phyloP scores from a whole-genome alignment of 2,888 invertebrate species.

The Amblyjoppa fuscipennis region DNA sequence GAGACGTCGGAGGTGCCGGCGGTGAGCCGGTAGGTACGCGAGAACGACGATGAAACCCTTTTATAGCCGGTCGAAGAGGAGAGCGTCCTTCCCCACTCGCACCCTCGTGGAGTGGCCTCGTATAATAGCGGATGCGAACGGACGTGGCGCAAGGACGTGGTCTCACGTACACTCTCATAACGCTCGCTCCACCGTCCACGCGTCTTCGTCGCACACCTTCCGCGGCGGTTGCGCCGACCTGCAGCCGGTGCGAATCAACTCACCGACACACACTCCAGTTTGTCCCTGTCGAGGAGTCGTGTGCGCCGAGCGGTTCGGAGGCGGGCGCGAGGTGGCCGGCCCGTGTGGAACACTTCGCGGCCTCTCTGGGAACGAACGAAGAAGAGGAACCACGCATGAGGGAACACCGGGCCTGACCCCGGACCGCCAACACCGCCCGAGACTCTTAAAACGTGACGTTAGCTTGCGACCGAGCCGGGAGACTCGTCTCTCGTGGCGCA shows the following conservation, averaged over 20 bases:
- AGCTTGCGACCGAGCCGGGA: conserved; percentile 41
- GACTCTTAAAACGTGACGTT: conserved; percentile 63
- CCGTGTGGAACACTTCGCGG: conserved; percentile 36
- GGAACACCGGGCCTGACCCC: conserved; percentile 67
- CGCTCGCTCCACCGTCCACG: neutral
- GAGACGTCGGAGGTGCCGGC: conserved; percentile 27
- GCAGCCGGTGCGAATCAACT: conserved; percentile 4
- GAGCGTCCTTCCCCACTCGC: neutral
- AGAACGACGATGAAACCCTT: conserved; percentile 66
- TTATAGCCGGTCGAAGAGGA: conserved; percentile 57
- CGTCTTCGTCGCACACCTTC: neutral
- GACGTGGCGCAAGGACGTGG: conserved; percentile 60
- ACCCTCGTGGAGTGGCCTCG: conserved; percentile 41
- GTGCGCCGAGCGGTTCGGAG: neutral
- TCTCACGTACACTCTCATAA: conserved; percentile 49
- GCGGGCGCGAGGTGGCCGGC: conserved; percentile 3
- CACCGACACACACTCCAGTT: conserved; percentile 33
- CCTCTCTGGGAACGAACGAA: conserved; percentile 58
- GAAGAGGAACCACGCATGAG: conserved; percentile 72
- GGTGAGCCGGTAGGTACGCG: conserved; percentile 44
- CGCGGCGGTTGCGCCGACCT: neutral
- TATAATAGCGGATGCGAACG: conserved; percentile 66
- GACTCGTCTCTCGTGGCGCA: conserved; percentile 48
- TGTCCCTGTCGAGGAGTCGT: conserved; percentile 3
- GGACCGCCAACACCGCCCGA: conserved; percentile 15